A percentile compares a stretch with the other conserved stretches of the same genome.
Evolutionary conservation across 2,113 vertebrate genomes (phyloP).

Genomic region (Apodemus sylvaticus): DNA sequence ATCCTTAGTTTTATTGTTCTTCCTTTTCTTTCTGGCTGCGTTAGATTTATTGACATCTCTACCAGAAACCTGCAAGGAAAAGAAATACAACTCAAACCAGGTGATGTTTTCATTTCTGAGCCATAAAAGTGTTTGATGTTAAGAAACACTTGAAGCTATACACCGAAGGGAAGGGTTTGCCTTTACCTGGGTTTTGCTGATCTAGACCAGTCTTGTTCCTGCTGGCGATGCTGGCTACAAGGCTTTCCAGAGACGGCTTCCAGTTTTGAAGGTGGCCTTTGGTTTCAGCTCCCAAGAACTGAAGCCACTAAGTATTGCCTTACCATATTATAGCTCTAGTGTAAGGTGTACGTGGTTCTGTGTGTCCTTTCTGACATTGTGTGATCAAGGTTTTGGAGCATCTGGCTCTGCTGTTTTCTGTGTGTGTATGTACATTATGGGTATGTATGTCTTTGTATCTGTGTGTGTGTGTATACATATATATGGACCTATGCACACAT

Average conservation of each 20-base stretch:
- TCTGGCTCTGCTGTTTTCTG: background rate
- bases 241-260: background rate
- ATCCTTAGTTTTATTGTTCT: background rate
- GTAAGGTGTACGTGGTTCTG: background rate
- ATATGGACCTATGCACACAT: background rate
- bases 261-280: background rate
- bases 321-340: background rate
- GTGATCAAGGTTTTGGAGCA: background rate
- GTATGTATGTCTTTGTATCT: background rate
- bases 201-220: background rate
- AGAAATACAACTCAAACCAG: constrained; percentile 54
- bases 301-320: background rate
- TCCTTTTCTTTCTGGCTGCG: background rate
- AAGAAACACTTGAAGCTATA: constrained; percentile 23
- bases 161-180: background rate
- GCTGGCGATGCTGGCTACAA: background rate
- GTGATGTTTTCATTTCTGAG: constrained; percentile 61
- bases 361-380: background rate
- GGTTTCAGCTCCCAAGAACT: background rate
- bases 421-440: background rate
- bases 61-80: constrained; percentile 23
- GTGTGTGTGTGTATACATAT: background rate
- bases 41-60: background rate
- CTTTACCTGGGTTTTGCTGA: constrained; percentile 9
- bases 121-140: constrained; percentile 46